Evolutionary conservation across 2,113 vertebrate genomes (phyloP).

Genomic region (Hepsetus odoe): DNA sequence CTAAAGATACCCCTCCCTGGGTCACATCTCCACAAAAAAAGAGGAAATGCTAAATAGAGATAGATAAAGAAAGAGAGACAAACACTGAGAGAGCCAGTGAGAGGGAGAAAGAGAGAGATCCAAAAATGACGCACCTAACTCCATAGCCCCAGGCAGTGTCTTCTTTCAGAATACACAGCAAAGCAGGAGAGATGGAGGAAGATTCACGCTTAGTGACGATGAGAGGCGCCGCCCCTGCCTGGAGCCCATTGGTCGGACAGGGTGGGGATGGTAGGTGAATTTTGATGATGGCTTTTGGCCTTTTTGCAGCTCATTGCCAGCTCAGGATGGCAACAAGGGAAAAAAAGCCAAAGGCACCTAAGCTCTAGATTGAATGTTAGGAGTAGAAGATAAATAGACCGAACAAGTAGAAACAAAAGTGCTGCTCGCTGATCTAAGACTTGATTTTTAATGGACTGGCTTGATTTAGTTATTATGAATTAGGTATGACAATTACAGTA

Average conservation of each 20-base stretch:
- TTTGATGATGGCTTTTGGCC: slow-evolving; percentile 50
- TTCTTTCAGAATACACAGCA: slow-evolving; percentile 44
- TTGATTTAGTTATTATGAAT: slow-evolving; percentile 22
- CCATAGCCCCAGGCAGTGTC: slow-evolving; percentile 31
- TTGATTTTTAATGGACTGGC: slow-evolving; percentile 25
- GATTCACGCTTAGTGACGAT: slow-evolving; percentile 40
- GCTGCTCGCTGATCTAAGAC: slow-evolving; percentile 20
- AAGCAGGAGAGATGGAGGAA: slow-evolving; percentile 32
- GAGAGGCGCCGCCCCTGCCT: slow-evolving; percentile 39
- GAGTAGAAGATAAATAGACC: slow-evolving; percentile 7
- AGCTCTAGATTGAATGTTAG: slow-evolving; percentile 19
- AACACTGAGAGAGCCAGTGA: background rate
- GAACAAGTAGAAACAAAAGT: background rate
- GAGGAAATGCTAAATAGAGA: background rate
- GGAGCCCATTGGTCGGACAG: slow-evolving; percentile 41
- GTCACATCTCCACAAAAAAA: background rate
- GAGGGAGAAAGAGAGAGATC: no score
- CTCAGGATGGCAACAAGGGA: slow-evolving; percentile 44
- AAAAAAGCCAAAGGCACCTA: slow-evolving; percentile 31
- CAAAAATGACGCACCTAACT: slow-evolving; percentile 26
- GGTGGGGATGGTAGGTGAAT: slow-evolving; percentile 44
- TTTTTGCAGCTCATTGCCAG: slow-evolving; percentile 48
- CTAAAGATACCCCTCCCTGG: background rate
- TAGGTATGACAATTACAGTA: background rate
- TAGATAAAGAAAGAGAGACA: background rate